Evolutionary conservation across 2,797 vertebrate species (phyloP).

Genomic region (Huso huso): DNA sequence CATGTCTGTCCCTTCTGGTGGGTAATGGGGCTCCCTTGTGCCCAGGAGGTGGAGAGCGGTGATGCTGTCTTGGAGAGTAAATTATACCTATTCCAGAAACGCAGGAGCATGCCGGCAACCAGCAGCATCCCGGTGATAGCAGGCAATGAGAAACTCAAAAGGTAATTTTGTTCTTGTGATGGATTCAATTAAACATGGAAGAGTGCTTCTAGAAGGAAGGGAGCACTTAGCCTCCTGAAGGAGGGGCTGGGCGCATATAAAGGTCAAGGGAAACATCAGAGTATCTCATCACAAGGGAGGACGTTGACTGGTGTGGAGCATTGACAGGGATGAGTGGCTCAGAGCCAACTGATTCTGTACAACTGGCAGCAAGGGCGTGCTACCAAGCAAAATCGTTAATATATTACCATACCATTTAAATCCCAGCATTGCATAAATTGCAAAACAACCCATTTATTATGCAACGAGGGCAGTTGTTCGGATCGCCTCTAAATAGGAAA

Average conservation of each 20-base stretch:
- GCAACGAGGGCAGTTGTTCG: no score
- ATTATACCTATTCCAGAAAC: slow-evolving; percentile 22
- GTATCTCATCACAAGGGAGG: neutral
- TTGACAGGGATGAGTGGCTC: neutral
- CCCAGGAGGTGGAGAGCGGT: slow-evolving; percentile 1
- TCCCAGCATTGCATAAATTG: no score
- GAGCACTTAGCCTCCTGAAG: slow-evolving; percentile 1
- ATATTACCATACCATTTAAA: no score
- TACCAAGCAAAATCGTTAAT: no score
- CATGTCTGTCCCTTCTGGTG: slow-evolving; percentile 19
- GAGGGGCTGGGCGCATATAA: neutral
- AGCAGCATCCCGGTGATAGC: slow-evolving; percentile 19
- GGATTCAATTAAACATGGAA: slow-evolving; percentile 21
- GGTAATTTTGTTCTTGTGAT: slow-evolving; percentile 23
- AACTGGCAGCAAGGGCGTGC: no score
- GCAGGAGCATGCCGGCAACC: slow-evolving; percentile 7
- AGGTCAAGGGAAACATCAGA: slow-evolving; percentile 6
- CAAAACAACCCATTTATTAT: no score
- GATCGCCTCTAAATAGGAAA: no score
- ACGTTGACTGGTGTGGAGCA: neutral
- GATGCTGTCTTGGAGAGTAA: slow-evolving; percentile 19
- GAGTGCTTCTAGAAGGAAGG: slow-evolving; percentile 5
- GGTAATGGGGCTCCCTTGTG: slow-evolving; percentile 15
- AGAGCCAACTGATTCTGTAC: no score
- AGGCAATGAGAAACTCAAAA: slow-evolving; percentile 17